Evolutionary conservation across 2,113 vertebrate species (phyloP).

Genomic region (Taxidea taxus): DNA sequence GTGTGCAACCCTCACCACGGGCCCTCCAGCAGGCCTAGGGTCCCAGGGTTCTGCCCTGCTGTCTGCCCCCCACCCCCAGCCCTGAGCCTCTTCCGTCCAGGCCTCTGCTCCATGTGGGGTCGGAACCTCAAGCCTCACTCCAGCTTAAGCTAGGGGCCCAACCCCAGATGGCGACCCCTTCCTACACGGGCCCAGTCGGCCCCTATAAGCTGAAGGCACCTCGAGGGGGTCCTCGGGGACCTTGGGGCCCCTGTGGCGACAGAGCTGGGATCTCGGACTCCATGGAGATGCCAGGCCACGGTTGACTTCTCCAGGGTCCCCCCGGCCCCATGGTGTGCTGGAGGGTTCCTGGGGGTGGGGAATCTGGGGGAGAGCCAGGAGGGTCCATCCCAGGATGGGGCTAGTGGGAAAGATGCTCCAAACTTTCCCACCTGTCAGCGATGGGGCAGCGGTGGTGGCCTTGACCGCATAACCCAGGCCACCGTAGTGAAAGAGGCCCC

Average conservation of each 20-base stretch:
- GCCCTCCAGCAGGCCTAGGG: accelerated
- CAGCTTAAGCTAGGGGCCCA: accelerated
- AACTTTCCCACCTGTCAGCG: background rate
- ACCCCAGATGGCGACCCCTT: accelerated
- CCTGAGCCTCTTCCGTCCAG: accelerated
- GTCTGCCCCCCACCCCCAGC: background rate
- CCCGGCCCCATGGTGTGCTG: background rate
- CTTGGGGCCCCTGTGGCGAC: accelerated
- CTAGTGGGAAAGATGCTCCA: background rate
- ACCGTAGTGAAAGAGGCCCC: background rate
- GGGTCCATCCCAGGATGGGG: background rate
- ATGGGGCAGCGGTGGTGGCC: accelerated
- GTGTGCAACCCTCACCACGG: accelerated
- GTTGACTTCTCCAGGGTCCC: too few species aligned
- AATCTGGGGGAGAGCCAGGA: background rate
- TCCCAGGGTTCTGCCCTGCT: too few species aligned
- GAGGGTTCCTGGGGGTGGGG: background rate
- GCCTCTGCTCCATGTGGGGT: accelerated
- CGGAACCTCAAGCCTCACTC: background rate
- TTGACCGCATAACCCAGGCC: background rate
- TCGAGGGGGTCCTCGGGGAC: accelerated
- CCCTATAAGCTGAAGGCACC: background rate
- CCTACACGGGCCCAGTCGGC: accelerated
- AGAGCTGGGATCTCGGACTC: background rate
- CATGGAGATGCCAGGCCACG: background rate